These are phyloP conservation scores for Polydrusus tereticollis DNA, from an alignment of 2,888 invertebrate genomes.

Conservation along the genomic window DNA sequence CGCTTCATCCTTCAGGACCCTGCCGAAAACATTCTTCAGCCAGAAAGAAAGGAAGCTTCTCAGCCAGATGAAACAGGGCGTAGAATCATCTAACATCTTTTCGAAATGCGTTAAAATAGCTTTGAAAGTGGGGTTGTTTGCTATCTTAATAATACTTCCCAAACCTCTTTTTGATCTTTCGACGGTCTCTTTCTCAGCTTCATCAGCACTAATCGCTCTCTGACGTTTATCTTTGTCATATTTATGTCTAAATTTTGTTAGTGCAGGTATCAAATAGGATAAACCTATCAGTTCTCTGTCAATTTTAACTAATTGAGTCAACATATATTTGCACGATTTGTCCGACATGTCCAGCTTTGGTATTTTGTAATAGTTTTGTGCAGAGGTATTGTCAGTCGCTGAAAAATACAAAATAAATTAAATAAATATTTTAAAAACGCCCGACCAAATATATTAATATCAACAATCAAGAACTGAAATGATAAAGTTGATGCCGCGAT, in stretches of 20 bases:
- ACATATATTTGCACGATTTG: conserved; percentile 15
- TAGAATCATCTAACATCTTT: background rate
- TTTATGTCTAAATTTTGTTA: background rate
- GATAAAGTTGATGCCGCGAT: no score
- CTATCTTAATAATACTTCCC: background rate
- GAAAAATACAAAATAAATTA: no score
- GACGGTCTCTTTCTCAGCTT: background rate
- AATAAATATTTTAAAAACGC: no score
- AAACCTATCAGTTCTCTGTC: conserved; percentile 9
- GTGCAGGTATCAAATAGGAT: background rate
- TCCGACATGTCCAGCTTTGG: conserved; percentile 7
- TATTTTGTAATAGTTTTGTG: background rate
- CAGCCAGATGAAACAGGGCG: background rate
- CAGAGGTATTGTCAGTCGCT: background rate
- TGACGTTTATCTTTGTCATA: background rate
- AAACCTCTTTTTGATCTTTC: background rate
- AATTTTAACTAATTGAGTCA: conserved; percentile 9
- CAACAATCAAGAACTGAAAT: no score
- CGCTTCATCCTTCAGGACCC: background rate
- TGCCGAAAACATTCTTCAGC: background rate
- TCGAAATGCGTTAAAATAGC: background rate
- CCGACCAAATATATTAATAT: no score
- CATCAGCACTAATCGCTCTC: background rate
- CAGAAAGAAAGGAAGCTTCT: conserved; percentile 8
- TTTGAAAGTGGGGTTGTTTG: background rate